Evolutionary conservation across 2,888 invertebrate genomes (phyloP).

Genomic region (Tortrix viridana): DNA sequence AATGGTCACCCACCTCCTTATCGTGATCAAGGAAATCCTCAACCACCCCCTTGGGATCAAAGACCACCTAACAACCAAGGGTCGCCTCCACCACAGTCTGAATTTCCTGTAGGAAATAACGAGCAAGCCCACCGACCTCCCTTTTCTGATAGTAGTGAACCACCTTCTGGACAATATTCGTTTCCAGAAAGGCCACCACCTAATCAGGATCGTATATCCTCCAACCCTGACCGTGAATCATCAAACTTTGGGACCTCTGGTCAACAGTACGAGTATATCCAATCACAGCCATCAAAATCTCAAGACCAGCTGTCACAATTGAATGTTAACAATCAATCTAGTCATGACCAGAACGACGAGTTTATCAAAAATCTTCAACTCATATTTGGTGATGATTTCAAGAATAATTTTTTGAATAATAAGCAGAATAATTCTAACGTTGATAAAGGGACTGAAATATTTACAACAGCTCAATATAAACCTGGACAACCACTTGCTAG

Average conservation of each 20-base stretch:
- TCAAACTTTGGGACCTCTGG: too few species aligned
- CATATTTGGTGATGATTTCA: conserved; percentile 14
- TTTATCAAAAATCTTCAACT: conserved; percentile 26
- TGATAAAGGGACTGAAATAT: not conserved
- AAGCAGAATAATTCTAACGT: conserved; percentile 8
- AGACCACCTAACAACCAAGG: not conserved
- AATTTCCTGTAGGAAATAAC: too few species aligned
- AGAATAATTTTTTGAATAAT: not conserved
- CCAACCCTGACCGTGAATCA: too few species aligned
- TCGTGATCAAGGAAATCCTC: not conserved
- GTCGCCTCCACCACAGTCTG: too few species aligned
- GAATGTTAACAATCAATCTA: conserved; percentile 4
- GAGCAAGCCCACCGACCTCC: too few species aligned
- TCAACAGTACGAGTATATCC: not conserved
- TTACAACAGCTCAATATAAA: not conserved
- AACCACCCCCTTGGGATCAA: not conserved
- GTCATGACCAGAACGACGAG: conserved; percentile 8
- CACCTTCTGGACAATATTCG: not conserved
- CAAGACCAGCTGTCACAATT: not conserved
- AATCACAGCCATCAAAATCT: not conserved
- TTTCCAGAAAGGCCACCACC: too few species aligned
- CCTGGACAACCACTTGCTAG: conserved; percentile 15
- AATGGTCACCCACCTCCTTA: not conserved
- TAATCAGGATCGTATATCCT: too few species aligned
- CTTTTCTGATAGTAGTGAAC: not conserved